These are phyloP conservation scores for Myiozetetes cayanensis DNA, from an alignment of 2,113 vertebrate species.

Conservation along the genomic window DNA sequence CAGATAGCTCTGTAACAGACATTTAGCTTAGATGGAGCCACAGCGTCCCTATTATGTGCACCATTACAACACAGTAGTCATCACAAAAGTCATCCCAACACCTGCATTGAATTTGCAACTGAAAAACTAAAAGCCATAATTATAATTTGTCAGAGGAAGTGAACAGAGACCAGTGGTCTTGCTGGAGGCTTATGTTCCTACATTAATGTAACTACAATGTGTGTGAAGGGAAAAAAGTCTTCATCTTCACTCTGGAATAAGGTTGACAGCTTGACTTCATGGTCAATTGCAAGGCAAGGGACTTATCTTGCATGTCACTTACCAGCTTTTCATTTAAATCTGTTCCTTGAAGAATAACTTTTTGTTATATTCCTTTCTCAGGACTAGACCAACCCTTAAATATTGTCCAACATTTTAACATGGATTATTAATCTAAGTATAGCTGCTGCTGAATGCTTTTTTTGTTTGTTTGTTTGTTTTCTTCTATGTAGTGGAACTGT, in stretches of 20 bases:
- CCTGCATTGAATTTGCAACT: not conserved
- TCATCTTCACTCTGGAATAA: not conserved
- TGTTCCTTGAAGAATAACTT: not conserved
- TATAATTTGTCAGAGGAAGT: not conserved
- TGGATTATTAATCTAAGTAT: not conserved
- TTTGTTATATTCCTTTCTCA: not conserved
- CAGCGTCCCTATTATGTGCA: not conserved
- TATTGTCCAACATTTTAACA: not conserved
- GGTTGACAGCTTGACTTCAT: not conserved
- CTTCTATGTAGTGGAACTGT: not conserved
- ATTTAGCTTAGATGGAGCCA: not conserved
- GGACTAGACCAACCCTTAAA: not conserved
- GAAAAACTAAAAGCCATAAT: not conserved
- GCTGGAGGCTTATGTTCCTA: not conserved
- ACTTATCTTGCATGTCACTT: not conserved
- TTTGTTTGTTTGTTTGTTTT: not conserved
- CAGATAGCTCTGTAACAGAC: not conserved
- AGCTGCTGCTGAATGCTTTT: not conserved
- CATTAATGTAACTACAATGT: not conserved
- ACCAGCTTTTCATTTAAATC: not conserved
- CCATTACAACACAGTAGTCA: not conserved
- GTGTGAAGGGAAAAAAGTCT: not conserved
- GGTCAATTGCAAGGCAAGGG: not conserved
- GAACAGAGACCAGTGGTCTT: not conserved
- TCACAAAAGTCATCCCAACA: not conserved